Conservation (phyloP, 2,888 invertebrate species). For the Ptychoptera contaminata region DNA sequence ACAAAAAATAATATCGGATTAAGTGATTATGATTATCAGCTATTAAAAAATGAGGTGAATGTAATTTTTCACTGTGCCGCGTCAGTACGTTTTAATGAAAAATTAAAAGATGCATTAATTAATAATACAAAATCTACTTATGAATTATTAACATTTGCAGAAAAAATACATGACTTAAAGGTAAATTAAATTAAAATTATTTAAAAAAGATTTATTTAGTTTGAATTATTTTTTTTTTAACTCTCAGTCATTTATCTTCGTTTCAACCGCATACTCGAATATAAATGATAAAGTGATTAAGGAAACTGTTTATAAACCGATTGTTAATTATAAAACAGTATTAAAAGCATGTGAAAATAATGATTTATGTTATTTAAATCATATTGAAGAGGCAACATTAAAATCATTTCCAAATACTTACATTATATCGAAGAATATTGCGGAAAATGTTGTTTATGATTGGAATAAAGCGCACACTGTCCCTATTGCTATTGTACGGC, state of each 20-base stretch:
- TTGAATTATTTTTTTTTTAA: not conserved
- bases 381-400: constrained; percentile 4
- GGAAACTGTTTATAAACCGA: constrained; percentile 32
- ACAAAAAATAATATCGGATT: constrained; percentile 3
- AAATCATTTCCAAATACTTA: constrained; percentile 37
- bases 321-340: constrained; percentile 5
- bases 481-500: constrained; percentile 36
- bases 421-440: constrained; percentile 39
- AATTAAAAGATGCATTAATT: constrained; percentile 22
- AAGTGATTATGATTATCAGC: constrained; percentile 5
- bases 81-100: constrained; percentile 36
- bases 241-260: constrained; percentile 29
- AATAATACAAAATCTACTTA: constrained; percentile 12
- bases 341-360: constrained; percentile 4
- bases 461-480: constrained; percentile 24
- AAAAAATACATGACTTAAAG: constrained; percentile 7
- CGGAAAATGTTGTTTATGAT: constrained; percentile 32
- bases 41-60: constrained; percentile 17
- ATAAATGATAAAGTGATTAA: constrained; percentile 33
- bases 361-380: constrained; percentile 1
- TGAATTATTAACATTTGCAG: constrained; percentile 10
- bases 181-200: no score
- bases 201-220: no score
- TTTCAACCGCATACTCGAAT: constrained; percentile 40
- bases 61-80: constrained; percentile 39